Evolutionary conservation across 2,888 invertebrate genomes (phyloP), one percentile per base, ranked within the genome.

Genomic region (Apamea crenata): DNA sequence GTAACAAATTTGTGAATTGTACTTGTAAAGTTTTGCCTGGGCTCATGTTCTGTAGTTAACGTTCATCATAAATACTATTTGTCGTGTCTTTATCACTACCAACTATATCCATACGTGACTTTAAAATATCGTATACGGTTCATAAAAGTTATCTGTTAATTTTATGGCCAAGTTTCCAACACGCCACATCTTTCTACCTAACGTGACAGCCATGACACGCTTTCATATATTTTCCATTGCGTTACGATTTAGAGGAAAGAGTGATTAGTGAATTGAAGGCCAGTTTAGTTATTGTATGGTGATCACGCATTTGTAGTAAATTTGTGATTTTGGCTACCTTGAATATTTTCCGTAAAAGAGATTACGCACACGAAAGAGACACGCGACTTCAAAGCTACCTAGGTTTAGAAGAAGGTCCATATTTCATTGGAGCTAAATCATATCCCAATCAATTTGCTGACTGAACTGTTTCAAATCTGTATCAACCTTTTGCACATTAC

Each of bases 101-200:
- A 77, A 66, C 72, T 74, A 81, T 77, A 70, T 12, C 65, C 53
- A 68, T 80, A 90, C 86, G 90, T 90, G 90, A 87, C 88, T 87
- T 81, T 72, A 76, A 53, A 74, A 77, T 75, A 84, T 82, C 67
- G 69, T 80, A 44, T 80, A 87, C 75, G 87, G 86, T 74, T 82
- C 83, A 78, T 90, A 82, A 88, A 84, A 47, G 68, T 80, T 84
- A 85, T 83, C 82, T 82, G 69, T 85, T 61, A 84, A 82, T 79
- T 82, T 88, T 88, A 88, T 87, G 74, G 69, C 44, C 74, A 59
- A 63, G 76, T 76, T 71, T 53, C n/a, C 7, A 72, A 80, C 85
- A 83, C 83, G 85, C 83, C 76, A 81, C 44, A 65, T 85, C 78
- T 90, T 88, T 78, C 44, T 73, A 80, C 29, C 69, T 71, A 67